Conservation (phyloP, 2,888 invertebrate genomes). For the Spicauda simplicius region DNA sequence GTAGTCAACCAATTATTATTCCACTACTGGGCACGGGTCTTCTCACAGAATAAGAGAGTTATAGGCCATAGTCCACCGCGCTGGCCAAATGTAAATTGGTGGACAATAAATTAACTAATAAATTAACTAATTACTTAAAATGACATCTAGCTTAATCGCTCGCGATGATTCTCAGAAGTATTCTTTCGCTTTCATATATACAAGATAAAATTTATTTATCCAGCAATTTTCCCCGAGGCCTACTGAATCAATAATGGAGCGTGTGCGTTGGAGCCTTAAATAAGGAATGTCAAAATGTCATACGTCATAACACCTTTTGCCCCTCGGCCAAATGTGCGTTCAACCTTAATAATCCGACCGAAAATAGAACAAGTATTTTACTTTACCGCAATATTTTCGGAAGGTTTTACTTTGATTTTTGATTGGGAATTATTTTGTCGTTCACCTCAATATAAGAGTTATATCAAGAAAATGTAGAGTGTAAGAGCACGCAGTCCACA, state of each 20-base stretch:
- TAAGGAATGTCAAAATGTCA: conserved; percentile 34
- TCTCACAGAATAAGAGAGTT: too few relatives aligned
- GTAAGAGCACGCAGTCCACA: too few relatives aligned
- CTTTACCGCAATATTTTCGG: neutral
- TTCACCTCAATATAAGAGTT: neutral
- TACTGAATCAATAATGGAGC: conserved; percentile 22
- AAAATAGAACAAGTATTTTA: conserved; percentile 22
- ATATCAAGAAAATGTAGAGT: too few relatives aligned
- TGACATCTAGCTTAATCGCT: too few relatives aligned
- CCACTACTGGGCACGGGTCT: too few relatives aligned
- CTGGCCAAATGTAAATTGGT: too few relatives aligned
- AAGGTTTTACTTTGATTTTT: neutral
- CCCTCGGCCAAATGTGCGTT: conserved; percentile 16
- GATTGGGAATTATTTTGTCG: neutral
- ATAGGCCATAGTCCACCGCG: too few relatives aligned
- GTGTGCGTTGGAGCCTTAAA: conserved; percentile 31
- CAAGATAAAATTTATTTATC: neutral
- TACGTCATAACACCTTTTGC: conserved; percentile 33
- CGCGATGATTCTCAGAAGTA: too few relatives aligned
- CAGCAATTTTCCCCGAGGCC: conserved; percentile 6
- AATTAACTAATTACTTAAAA: too few relatives aligned
- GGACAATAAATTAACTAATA: too few relatives aligned
- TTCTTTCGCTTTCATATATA: too few relatives aligned
- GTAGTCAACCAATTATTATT: too few relatives aligned
- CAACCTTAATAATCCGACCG: conserved; percentile 23